Evolutionary conservation across 2,888 invertebrate genomes (phyloP).

Genomic region (Rugalucina vietnamica): DNA sequence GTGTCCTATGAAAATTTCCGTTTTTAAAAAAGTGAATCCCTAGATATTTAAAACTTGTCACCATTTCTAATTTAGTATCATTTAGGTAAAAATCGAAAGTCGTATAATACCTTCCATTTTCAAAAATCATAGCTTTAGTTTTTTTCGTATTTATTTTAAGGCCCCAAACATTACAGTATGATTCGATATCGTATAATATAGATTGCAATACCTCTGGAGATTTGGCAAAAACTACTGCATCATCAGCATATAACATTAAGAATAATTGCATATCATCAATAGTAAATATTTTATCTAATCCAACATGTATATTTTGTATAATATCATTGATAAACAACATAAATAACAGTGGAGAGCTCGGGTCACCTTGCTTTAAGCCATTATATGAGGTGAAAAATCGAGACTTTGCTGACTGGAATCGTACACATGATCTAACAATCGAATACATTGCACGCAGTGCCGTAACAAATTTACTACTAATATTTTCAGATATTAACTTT

Average conservation of each 20-base stretch:
- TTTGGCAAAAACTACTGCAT: neutral
- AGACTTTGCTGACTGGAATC: neutral
- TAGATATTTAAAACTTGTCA: no score
- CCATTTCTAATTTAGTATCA: neutral
- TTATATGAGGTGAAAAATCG: neutral
- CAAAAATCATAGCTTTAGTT: neutral
- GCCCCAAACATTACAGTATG: neutral
- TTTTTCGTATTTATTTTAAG: neutral
- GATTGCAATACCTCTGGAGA: neutral
- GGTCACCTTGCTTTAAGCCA: neutral
- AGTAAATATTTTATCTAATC: no score
- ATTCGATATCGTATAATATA: neutral
- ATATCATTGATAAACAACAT: neutral
- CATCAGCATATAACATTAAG: slow-evolving; percentile 1
- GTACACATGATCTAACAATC: neutral
- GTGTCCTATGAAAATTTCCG: no score
- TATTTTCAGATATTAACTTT: neutral
- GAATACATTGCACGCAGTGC: neutral
- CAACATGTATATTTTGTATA: no score
- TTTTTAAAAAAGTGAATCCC: no score
- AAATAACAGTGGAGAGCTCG: neutral
- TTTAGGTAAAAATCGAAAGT: neutral
- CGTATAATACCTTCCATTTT: neutral
- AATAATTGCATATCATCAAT: no score
- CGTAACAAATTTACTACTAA: neutral